phyloP scores from a whole-genome alignment of 2,113 vertebrate genomes.

The Acrocephalus kingi region DNA sequence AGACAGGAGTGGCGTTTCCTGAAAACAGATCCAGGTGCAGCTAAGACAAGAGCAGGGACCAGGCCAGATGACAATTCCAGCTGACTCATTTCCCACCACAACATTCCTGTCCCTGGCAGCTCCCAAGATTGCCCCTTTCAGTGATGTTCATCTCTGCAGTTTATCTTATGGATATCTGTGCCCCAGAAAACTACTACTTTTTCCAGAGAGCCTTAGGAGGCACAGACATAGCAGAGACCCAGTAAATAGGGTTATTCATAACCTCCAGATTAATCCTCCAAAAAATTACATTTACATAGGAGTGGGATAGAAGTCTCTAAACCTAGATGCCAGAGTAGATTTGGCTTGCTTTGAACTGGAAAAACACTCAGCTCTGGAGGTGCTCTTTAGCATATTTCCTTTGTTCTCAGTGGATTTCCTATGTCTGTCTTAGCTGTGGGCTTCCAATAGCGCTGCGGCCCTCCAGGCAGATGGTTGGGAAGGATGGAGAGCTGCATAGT shows the following conservation, averaged over 20 bases:
- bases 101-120: not conserved
- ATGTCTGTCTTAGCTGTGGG: not conserved
- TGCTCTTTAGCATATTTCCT: not conserved
- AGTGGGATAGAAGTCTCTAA: not conserved
- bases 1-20: not conserved
- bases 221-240: not conserved
- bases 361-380: not conserved
- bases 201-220: not conserved
- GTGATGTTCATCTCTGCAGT: not conserved
- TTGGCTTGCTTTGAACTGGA: not conserved
- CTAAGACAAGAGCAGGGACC: not conserved
- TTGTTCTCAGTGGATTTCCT: conserved; percentile 27
- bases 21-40: not conserved
- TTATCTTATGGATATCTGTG: not conserved
- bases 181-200: not conserved
- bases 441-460: not conserved
- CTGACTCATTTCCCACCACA: not conserved
- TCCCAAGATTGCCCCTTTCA: not conserved
- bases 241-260: not conserved
- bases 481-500: not conserved
- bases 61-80: not conserved
- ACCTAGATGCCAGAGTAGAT: not conserved
- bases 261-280: not conserved
- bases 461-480: not conserved
- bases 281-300: not conserved